A percentile compares a stretch with the other conserved stretches of the same genome.
Evolutionary conservation across 2,888 invertebrate species (phyloP).

Genomic region (Drosophila emarginata): DNA sequence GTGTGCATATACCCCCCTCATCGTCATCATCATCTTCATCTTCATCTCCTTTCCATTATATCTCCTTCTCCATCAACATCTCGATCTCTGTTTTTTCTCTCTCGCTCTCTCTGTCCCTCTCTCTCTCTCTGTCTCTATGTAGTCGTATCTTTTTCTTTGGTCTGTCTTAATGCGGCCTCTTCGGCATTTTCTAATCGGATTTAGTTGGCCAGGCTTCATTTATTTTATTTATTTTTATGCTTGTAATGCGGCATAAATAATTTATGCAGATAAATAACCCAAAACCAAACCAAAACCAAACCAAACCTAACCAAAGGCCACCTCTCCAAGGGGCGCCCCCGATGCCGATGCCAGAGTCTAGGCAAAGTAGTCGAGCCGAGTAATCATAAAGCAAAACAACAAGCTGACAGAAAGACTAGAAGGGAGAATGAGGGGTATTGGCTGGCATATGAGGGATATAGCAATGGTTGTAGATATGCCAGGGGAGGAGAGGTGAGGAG

Average conservation of each 20-base stretch:
- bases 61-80: conserved; percentile 5
- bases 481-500: not conserved
- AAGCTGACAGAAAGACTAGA: conserved; percentile 34
- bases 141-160: conserved; percentile 30
- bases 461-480: too few species aligned
- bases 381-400: conserved; percentile 64
- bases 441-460: not conserved
- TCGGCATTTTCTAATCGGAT: conserved; percentile 73
- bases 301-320: conserved; percentile 15
- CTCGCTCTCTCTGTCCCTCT: conserved; percentile 27
- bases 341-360: not conserved
- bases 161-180: conserved; percentile 30
- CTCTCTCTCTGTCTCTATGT: too few species aligned
- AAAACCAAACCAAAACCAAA: conserved; percentile 42
- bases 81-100: conserved; percentile 5
- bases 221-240: conserved; percentile 79
- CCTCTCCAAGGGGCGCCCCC: conserved; percentile 51
- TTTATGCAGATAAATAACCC: conserved; percentile 78
- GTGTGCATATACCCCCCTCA: too few species aligned
- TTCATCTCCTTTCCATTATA: not conserved
- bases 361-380: conserved; percentile 23
- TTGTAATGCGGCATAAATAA: conserved; percentile 81
- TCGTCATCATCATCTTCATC: not conserved
- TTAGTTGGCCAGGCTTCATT: conserved; percentile 73
- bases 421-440: too few species aligned